phyloP scores from a whole-genome alignment of 2,888 invertebrate genomes.

The Pantelozetes paolii region DNA sequence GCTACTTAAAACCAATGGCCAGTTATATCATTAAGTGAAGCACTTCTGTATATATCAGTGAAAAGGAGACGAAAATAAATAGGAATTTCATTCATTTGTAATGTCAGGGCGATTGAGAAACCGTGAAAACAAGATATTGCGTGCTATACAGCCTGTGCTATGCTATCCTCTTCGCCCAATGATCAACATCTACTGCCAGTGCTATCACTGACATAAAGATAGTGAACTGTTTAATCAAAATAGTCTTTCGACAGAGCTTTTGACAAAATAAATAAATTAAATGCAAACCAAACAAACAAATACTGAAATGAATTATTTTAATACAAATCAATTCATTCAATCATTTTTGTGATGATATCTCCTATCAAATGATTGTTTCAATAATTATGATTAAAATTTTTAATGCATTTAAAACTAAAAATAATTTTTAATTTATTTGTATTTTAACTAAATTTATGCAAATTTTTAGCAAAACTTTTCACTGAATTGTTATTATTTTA shows the following conservation, averaged over 20 bases:
- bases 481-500: no score
- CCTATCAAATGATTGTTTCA: no score
- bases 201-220: not conserved
- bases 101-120: conserved; percentile 23
- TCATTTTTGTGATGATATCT: no score
- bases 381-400: no score
- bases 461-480: no score
- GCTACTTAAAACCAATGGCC: conserved; percentile 27
- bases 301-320: not conserved
- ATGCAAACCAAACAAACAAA: conserved; percentile 4
- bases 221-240: conserved; percentile 4
- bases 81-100: conserved; percentile 30
- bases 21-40: conserved; percentile 24
- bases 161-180: not conserved
- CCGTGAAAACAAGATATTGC: conserved; percentile 31
- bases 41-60: conserved; percentile 14
- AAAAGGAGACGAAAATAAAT: conserved; percentile 22
- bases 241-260: not conserved
- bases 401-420: no score
- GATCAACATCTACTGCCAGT: not conserved
- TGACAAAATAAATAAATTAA: conserved; percentile 27
- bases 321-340: not conserved
- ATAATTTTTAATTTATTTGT: no score
- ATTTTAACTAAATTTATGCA: no score
- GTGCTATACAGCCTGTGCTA: not conserved